Base-by-base conservation (phyloP, 2,888 invertebrate species). In the Caenorhabditis wallacei region DNA sequence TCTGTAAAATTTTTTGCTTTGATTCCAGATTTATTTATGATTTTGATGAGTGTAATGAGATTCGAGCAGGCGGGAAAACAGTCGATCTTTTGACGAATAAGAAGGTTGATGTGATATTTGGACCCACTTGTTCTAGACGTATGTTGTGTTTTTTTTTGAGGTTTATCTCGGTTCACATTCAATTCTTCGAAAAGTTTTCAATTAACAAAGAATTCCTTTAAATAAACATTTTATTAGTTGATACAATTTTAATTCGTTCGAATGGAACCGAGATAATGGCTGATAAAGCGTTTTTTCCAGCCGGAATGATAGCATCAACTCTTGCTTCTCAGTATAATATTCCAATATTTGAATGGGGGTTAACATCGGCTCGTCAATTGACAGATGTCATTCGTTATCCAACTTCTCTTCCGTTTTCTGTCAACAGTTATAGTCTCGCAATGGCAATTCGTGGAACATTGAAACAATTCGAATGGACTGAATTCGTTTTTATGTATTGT, bases 401-500 rank as follows among this genome's bases (percentile, higher is more conserved):
- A 0, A 83, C 86, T n/a, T 78, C 79, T n/a, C 43, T 84, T 10
- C 59, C 76, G n/a, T 78, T 81, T 30, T 76, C 80, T 8, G 59
- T 74, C 5, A 68, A 79, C 37, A 70, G 75, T 18, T 83, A 64
- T 20, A 79, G 85, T 61, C 64, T 85, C 2, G 80, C 84, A 2
- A 61, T 82, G 37, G 83, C 86, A n/a, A 66, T 85, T 2, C 56
- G 56, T 16, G 64, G 54, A 61, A 61, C 89, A 26, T 22, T 90
- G 53, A 37, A 57, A 30, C 71, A 88, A 51, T 90, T 80, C 72
- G 80, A 84, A 16, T 90, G 89, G 89, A 66, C 59, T 16, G 82
- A 88, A 72, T 88, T 88, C 63, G 88, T 87, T 11, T 87, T 85
- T 48, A 53, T 90, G 35, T 90, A 90, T 74, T 81, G 85, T 10